Base-by-base conservation (phyloP, 35 echinoderm and acorn worm species). In the Strongylocentrotus purpuratus region DNA sequence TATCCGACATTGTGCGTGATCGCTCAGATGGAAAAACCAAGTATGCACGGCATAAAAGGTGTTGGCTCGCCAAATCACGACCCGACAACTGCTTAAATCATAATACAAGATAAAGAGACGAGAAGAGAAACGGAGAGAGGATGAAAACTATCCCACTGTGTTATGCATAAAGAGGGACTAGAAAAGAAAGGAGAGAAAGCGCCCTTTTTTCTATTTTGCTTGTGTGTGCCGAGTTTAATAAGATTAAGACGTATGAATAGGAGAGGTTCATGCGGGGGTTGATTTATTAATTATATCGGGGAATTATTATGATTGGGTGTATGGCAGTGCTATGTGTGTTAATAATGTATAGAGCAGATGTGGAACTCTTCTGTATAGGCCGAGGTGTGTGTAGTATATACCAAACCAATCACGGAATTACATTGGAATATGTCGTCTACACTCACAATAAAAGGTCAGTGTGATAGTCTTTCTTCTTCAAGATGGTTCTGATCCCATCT, bases 201-300 rank as follows among this genome's bases (percentile, higher is more conserved):
- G 7, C 33, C 20, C 87, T 45, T 78, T 78, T 78, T 78, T 78
- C 65, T 78, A 78, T 78, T 78, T 78, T 89, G 87, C 87, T 46
- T 89, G 32, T 71, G 92, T 94, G 87, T 89, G 87, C 65, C 20
- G 87, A 89, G 87, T 93, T 58, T 93, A 93, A 93, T 93, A 58
- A 93, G 91, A 93, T 93, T 93, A 93, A 93, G 91, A 93, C 46
- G 48, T 50, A 93, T 93, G 91, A 93, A 93, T 93, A 58, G 91
- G 48, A 58, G 91, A 58, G 91, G 91, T 47, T 93, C 91, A 93
- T 47, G 45, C 48, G 48, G 91, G 91, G 91, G 91, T 93, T 93
- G 91, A 47, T 89, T 89, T 93, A 93, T 93, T 93, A 93, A 93
- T 93, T 93, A 93, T 93, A 58, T 93, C 91, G 91, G 91, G 87